Base-by-base conservation (phyloP, 2,113 vertebrate genomes). In the Heptranchias perlo region DNA sequence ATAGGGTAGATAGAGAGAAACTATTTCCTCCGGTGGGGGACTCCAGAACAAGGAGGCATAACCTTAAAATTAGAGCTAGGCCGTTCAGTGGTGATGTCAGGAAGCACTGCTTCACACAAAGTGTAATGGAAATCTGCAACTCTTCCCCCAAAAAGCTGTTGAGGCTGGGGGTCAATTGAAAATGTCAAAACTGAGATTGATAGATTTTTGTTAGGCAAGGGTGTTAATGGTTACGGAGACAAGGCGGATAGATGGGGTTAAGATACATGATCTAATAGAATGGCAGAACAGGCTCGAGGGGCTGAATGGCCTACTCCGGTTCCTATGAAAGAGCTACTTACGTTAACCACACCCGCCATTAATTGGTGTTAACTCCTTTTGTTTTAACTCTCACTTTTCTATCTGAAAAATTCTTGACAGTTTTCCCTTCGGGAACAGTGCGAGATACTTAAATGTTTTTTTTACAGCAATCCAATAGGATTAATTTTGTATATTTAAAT, bases 401-500 rank as follows among this genome's bases (percentile, higher is more conserved):
- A 52, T 87, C 44, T 86, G 14, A 5, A 87, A 7, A 52, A 87
- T 52, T 47, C 61, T 94, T 62, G 18, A 93, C 61, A 64, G 58
- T 39, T 93, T 93, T 62, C n/a, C 92, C 61, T 65, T 64, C 39
- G 35, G 58, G 39, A 64, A 47, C 21, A 28, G 62, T 4, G 28
- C 0, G 13, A 47, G 2, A 64, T 28, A 62, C 62, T 47, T 94
- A 23, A 65, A n/a, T 47, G n/a, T 64, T 65, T 67, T 94, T 64
- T 14, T 93, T 93, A 25, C 39, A 1, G 16, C 62, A 94, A 8
- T 94, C 39, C 39, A 47, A 67, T 67, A 94, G 92, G 58, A 94
- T 94, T 94, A 94, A 65, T 94, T 94, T 94, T 65, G 6, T 64
- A 28, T 44, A 47, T 39, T 65, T 94, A 94, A 47, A 23, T 94